Evolutionary conservation across 2,113 vertebrate species (phyloP), one percentile per base, ranked within the genome.

Genomic region (Gasterosteus nipponicus): DNA sequence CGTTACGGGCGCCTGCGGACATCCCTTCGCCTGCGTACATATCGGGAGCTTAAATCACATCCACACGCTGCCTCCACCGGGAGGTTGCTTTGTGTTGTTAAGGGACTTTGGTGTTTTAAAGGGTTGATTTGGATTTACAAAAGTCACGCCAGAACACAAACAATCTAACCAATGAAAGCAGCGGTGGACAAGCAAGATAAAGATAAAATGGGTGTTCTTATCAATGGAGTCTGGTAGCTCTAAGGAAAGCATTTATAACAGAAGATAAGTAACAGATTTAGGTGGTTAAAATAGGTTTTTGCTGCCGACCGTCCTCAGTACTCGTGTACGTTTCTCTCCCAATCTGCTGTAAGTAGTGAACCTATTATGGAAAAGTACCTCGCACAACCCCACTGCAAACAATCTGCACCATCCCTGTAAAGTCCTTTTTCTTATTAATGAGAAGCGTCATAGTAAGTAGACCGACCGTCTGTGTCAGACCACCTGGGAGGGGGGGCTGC

Each of bases 391-490:
- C 58, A 38, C 18, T 19, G 38, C 8, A 38, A 60, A 38, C 18
- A 19, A 35, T 19, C 3, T 35, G 5, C 18, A 38, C 33, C 38
- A 16, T 15, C 29, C 56, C 56, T 19, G 35, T 26, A 64, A 68
- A 47, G 58, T 61, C 54, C 12, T 29, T 56, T 62, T 4, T 7
- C 51, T 47, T 69, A 31, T 75, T 66, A 70, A 60, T 57, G 62
- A 70, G 60, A 73, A 74, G 59, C 69, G 10, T 84, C 53, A 7
- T 18, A 73, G 73, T 53, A 53, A 69, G 77, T 80, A 53, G 72
- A 80, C 47, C 73, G 51, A 67, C 76, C 61, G 56, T 85, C 51
- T 61, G 70, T 46, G 75, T 75, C 29, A 47, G 63, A 49, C 72
- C 75, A 47, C 75, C 68, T 46, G 15, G 18, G 42, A 12, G 6